Base-by-base conservation (phyloP, 37 sponge, comb jelly and placozoan genomes). In the Aphrocallistes beatrix region DNA sequence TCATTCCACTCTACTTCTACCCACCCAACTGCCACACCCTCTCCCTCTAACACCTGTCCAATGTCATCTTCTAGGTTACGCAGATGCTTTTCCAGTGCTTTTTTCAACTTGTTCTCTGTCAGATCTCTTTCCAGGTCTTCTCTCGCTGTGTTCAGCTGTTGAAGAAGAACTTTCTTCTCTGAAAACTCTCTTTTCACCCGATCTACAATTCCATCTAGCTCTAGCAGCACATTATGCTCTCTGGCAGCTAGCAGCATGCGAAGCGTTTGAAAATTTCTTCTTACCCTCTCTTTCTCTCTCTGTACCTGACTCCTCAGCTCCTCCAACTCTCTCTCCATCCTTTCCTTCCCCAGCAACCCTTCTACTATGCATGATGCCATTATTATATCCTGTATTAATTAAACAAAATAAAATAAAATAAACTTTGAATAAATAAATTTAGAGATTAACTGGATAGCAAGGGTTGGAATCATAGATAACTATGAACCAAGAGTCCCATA, bases 51-150 rank as follows among this genome's bases (percentile, higher is more conserved):
- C 75, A 25, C 75, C 75, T 60, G 28, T 60, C 75, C 34, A 30
- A 60, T 60, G 28, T 13, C 21, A 60, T 60, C 75, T 60, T 60
- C 75, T 13, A 60, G 25, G 28, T 19, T 60, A 32, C 75, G 75
- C 3, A 60, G 75, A 60, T 60, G 10, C 75, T 60, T 60, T 30
- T 60, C 75, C 28, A 60, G 75, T 13, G n/a, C 75, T 19, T 60
- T 13, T 28, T 30, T 60, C 75, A 60, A 13, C n/a, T 13, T 60
- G 75, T 60, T 60, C 75, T 28, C n/a, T 3, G 75, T 60, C 75
- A 60, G 75, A 28, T 60, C 75, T 60, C 75, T 60, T 30, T 60
- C 75, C n/a, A 60, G 75, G 75, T 13, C 75, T 60, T 60, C 75
- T 6, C 75, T 60, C 28, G 75, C 75, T 60, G 75, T 60, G 75